Evolutionary conservation across 1,140 invertebrate species (phyloP), one percentile per base, ranked within the genome.

Genomic region (Bombus pyrosoma): DNA sequence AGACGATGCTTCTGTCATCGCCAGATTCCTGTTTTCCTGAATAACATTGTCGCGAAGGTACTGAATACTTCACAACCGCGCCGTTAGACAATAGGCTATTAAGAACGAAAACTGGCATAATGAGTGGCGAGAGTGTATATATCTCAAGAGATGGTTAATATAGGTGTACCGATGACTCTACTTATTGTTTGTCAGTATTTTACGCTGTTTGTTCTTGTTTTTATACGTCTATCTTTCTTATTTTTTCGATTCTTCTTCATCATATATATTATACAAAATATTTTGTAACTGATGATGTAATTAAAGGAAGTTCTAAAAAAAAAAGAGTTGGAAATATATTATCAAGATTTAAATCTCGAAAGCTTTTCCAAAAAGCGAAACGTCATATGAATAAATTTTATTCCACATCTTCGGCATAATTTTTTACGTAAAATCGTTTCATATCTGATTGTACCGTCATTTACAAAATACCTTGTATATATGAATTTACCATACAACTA

Each of bases 1-100:
- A 81, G 68, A 81, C 57, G 69, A 74, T 28, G 83, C 53, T 80
- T 74, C 83, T 53, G 69, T 66, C 69, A 68, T 85, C 71, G 34
- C 10, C 71, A 57, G 83, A 47, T 74, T 73, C 32, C 32, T 34
- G 12, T 43, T 43, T 74, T 37, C 28, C 32, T 4, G 53, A 72
- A 43, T 66, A 57, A 81, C 15, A 57, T 66, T 43, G 71, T 74
- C 34, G 59, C 34, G 22, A 85, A 69, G 84, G 34, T 53, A 57
- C 34, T 22, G 71, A 64, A 85, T 81, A 57, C 47, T 68, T 75
- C 81, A 75, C 79, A 66, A 74, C 59, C 43, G 9, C 69, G 12
- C 6, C 5, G 37, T 22, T 34, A 68, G 34, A 85, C 71, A 85
- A 85, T 81, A 37, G 78, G 66, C 79, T 69, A 69, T 81, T 74